Evolutionary conservation across 2,113 vertebrate genomes (phyloP).

Genomic region (Budorcas taxicolor): DNA sequence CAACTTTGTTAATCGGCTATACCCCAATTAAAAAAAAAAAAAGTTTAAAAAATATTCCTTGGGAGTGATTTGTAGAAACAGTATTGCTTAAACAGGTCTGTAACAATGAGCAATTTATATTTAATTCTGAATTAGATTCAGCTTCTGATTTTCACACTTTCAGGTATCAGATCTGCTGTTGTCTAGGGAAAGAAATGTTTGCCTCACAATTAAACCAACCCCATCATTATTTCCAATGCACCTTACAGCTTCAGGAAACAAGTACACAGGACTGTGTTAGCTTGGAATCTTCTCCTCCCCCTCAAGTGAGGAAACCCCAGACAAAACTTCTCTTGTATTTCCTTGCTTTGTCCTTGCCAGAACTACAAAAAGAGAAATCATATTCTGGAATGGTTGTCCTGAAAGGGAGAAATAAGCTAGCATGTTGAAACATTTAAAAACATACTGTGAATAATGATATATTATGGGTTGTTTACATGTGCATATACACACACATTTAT

Average conservation of each 20-base stretch:
- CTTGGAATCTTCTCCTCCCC: not conserved
- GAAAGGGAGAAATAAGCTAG: not conserved
- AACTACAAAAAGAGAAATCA: not conserved
- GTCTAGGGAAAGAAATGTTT: not conserved
- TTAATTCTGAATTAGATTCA: constrained; percentile 23
- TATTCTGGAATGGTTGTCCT: not conserved
- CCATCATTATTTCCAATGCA: not conserved
- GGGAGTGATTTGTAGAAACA: not conserved
- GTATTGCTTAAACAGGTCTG: not conserved
- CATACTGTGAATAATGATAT: not conserved
- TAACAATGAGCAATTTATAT: not conserved
- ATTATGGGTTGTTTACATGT: not conserved
- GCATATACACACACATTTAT: not conserved
- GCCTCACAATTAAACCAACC: not conserved
- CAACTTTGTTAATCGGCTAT: not conserved
- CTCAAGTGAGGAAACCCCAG: not conserved
- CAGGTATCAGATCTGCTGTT: not conserved
- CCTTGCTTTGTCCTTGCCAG: not conserved
- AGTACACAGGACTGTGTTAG: not conserved
- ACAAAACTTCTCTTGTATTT: not conserved
- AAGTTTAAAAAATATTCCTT: not conserved
- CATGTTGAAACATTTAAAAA: constrained; percentile 36
- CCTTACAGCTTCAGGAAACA: not conserved
- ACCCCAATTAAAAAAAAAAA: not conserved
- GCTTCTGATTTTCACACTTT: not conserved